These are phyloP conservation scores for Parazoanthus darwini DNA, from an alignment of 92 coral and sea anemone genomes.

Conservation along the genomic window DNA sequence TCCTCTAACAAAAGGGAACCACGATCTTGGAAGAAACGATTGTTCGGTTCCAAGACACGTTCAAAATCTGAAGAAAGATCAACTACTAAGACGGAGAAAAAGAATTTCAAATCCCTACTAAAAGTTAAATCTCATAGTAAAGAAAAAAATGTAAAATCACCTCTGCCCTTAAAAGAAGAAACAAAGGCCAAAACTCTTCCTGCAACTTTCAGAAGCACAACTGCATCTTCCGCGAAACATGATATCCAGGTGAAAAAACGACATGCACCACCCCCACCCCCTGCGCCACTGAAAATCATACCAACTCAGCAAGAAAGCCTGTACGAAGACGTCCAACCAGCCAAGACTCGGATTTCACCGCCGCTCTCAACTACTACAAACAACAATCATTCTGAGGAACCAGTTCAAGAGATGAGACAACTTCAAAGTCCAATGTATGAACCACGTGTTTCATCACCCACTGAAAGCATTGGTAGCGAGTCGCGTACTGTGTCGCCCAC, in stretches of 20 bases:
- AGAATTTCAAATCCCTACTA: slow-evolving; percentile 12
- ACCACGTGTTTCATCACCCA: slow-evolving; percentile 39
- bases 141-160: slow-evolving; percentile 23
- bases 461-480: not conserved
- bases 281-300: not conserved
- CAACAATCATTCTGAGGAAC: not conserved
- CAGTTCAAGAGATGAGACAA: not conserved
- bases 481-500: slow-evolving; percentile 3
- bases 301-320: not conserved
- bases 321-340: slow-evolving; percentile 22
- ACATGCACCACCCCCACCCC: slow-evolving; percentile 23
- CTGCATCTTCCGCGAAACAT: not conserved
- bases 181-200: slow-evolving; percentile 7
- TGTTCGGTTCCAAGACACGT: slow-evolving; percentile 70
- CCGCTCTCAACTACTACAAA: not conserved
- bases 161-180: not conserved
- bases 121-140: slow-evolving; percentile 19
- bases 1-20: slow-evolving; percentile 46
- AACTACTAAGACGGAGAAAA: slow-evolving; percentile 39
- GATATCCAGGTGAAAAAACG: slow-evolving; percentile 10
- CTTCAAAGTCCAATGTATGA: slow-evolving; percentile 30
- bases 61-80: slow-evolving; percentile 55
- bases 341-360: not conserved
- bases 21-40: slow-evolving; percentile 75
- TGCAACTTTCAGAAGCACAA: not conserved